These are phyloP conservation scores for Metalampra italica DNA, from an alignment of 2,888 invertebrate genomes.

Conservation along the genomic window DNA sequence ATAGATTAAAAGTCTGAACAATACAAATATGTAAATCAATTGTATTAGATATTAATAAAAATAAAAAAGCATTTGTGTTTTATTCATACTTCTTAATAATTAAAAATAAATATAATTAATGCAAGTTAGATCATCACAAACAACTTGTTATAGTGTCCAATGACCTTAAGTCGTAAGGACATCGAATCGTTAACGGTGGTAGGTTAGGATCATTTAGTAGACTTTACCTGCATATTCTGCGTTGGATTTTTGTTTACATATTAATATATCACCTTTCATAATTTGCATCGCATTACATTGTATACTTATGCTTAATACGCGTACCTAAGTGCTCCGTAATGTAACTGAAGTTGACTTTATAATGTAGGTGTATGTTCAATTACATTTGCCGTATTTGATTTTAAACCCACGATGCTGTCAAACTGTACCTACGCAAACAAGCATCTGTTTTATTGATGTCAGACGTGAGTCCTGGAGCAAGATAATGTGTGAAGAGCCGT, in stretches of 20 bases:
- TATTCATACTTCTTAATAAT: background rate
- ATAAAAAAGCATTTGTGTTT: too few species aligned
- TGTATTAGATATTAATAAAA: too few species aligned
- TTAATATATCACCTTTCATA: too few species aligned
- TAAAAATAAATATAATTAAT: slow-evolving; percentile 38
- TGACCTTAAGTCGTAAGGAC: slow-evolving; percentile 35
- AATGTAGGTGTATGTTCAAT: too few species aligned
- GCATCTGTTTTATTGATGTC: slow-evolving; percentile 44
- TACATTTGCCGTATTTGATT: background rate
- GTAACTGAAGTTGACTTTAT: too few species aligned
- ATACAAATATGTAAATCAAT: too few species aligned
- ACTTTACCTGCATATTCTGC: too few species aligned
- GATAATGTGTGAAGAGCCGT: slow-evolving; percentile 28
- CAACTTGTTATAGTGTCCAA: slow-evolving; percentile 45
- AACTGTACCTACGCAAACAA: slow-evolving; percentile 27
- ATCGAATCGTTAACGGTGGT: slow-evolving; percentile 9
- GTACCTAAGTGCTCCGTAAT: too few species aligned
- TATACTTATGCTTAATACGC: too few species aligned
- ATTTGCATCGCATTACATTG: too few species aligned
- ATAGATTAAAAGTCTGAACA: too few species aligned
- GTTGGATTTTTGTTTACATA: too few species aligned
- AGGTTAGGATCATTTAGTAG: background rate
- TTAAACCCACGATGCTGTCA: background rate
- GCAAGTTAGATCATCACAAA: slow-evolving; percentile 63
- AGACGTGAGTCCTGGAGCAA: slow-evolving; percentile 7